Evolutionary conservation across 1,140 invertebrate genomes (phyloP).

Genomic region (Drosophila ironensis): DNA sequence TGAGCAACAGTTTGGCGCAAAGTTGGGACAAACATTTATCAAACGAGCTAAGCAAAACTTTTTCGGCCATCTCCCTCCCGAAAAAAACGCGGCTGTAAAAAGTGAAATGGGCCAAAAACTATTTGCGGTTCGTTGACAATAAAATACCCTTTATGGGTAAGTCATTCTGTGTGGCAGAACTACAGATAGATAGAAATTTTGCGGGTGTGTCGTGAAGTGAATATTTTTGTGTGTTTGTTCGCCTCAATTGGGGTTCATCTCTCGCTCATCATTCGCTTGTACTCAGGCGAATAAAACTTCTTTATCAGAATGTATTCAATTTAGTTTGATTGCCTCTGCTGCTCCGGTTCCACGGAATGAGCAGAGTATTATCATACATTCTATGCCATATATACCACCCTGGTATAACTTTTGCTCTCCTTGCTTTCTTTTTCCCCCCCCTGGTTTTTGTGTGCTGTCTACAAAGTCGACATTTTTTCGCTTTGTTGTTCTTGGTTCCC

Average conservation of each 20-base stretch:
- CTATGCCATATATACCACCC: neutral
- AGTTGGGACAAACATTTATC: conserved; percentile 73
- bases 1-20: conserved; percentile 70
- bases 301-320: conserved; percentile 24
- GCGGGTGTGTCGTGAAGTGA: neutral
- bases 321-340: conserved; percentile 44
- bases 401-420: conserved; percentile 1
- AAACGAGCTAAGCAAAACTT: conserved; percentile 52
- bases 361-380: conserved; percentile 13
- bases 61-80: conserved; percentile 3
- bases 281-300: conserved; percentile 5
- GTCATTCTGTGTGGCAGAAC: neutral
- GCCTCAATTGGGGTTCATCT: conserved; percentile 5
- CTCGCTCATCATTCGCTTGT: neutral
- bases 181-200: neutral
- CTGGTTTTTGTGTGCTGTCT: neutral
- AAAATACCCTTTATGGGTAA: conserved; percentile 39
- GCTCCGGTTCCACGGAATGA: neutral
- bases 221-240: conserved; percentile 11
- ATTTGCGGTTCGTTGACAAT: conserved; percentile 51
- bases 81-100: conserved; percentile 31
- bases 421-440: conserved; percentile 1
- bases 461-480: conserved; percentile 24
- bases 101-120: conserved; percentile 39
- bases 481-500: conserved; percentile 25